Conservation (phyloP, 2,888 invertebrate species). For the Ptilodon capucinus region DNA sequence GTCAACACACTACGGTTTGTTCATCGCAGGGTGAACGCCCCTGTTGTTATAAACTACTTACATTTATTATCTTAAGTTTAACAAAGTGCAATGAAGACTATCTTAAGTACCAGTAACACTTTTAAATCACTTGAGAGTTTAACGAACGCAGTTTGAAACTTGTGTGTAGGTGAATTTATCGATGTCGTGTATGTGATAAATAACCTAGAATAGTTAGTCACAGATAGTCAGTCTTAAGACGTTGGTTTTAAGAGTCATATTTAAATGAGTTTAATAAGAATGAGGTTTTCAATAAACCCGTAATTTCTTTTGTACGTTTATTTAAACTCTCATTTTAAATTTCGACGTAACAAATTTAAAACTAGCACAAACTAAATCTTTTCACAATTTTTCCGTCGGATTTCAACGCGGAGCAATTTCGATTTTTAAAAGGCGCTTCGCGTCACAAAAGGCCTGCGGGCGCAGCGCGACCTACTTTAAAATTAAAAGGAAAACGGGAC, state of each 20-base stretch:
- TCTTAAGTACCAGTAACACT: not conserved
- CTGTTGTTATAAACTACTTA: not conserved
- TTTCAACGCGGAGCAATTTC: not conserved
- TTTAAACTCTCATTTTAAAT: no score
- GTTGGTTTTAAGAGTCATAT: no score
- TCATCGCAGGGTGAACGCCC: not conserved
- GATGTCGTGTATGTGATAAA: no score
- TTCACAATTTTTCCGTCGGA: not conserved
- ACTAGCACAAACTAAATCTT: not conserved
- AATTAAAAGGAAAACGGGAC: conserved; percentile 23
- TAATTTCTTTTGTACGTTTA: no score
- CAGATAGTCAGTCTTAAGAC: no score
- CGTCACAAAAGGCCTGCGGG: conserved; percentile 15
- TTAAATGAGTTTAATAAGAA: no score
- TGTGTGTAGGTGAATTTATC: not conserved
- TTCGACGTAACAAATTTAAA: not conserved
- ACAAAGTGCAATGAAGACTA: not conserved
- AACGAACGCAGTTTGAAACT: not conserved
- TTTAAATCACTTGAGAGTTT: not conserved
- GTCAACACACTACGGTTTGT: not conserved
- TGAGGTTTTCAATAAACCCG: no score
- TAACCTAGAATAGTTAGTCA: no score
- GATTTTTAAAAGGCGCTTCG: not conserved
- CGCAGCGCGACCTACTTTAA: conserved; percentile 29
- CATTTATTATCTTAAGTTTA: not conserved